Evolutionary conservation across 1,140 invertebrate species (phyloP).

Genomic region (Micrasema minimum): DNA sequence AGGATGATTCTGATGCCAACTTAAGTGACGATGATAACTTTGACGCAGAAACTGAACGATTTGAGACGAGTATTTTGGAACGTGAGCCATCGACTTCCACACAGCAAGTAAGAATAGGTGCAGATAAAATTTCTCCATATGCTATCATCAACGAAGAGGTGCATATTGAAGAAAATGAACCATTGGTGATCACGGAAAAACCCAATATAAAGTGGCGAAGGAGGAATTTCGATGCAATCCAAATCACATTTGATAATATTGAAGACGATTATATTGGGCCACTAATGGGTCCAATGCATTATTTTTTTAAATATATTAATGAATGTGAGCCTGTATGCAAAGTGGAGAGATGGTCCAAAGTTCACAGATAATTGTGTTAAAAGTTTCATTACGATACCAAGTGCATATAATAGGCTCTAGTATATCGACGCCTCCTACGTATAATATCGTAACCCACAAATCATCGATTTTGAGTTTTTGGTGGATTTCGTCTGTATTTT

Average conservation of each 20-base stretch:
- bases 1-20: no score
- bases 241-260: background rate
- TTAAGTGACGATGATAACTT: background rate
- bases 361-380: no score
- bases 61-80: background rate
- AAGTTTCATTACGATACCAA: no score
- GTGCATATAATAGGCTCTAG: no score
- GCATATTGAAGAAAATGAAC: background rate
- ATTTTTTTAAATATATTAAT: no score
- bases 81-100: background rate
- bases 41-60: background rate
- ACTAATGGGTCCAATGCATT: background rate
- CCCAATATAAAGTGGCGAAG: background rate
- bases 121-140: no score
- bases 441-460: no score
- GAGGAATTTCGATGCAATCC: background rate
- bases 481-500: no score
- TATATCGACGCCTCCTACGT: no score
- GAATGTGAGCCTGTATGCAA: no score
- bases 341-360: no score
- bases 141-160: background rate
- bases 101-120: background rate
- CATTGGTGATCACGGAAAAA: conserved; percentile 2
- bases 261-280: background rate
- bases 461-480: no score